Conservation (phyloP, 2,888 invertebrate genomes). For the Watsonalla binaria region DNA sequence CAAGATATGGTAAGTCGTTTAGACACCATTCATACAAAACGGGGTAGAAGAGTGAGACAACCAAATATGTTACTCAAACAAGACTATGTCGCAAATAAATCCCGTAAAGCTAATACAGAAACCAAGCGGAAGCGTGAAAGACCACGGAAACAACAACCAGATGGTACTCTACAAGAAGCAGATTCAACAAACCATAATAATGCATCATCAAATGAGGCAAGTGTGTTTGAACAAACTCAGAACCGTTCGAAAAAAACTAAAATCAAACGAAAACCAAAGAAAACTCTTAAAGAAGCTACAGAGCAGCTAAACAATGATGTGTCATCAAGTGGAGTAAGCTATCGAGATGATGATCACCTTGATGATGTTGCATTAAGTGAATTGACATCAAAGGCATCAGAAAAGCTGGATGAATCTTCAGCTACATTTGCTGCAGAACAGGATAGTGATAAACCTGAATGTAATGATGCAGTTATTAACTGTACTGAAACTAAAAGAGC, state of each 20-base stretch:
- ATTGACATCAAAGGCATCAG: not conserved
- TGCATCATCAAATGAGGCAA: not conserved
- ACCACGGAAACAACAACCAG: not conserved
- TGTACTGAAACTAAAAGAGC: not conserved
- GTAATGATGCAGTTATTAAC: not conserved
- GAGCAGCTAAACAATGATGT: not conserved
- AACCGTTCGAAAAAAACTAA: not conserved
- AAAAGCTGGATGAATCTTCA: not conserved
- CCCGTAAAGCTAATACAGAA: constrained; percentile 1
- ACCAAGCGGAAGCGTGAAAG: not conserved
- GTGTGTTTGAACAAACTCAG: not conserved
- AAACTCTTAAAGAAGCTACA: no score
- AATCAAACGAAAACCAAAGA: not conserved
- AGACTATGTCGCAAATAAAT: not conserved
- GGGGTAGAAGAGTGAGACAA: not conserved
- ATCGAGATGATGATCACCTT: not conserved
- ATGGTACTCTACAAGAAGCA: not conserved
- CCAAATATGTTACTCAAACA: not conserved
- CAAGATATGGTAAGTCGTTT: not conserved
- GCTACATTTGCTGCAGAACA: no score
- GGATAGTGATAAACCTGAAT: not conserved
- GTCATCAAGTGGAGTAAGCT: not conserved
- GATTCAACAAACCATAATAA: not conserved
- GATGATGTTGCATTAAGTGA: constrained; percentile 4
- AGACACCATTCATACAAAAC: not conserved